Evolutionary conservation across 2,888 invertebrate genomes (phyloP), one percentile per base, ranked within the genome.

Genomic region (Ryuthela nishihirai): DNA sequence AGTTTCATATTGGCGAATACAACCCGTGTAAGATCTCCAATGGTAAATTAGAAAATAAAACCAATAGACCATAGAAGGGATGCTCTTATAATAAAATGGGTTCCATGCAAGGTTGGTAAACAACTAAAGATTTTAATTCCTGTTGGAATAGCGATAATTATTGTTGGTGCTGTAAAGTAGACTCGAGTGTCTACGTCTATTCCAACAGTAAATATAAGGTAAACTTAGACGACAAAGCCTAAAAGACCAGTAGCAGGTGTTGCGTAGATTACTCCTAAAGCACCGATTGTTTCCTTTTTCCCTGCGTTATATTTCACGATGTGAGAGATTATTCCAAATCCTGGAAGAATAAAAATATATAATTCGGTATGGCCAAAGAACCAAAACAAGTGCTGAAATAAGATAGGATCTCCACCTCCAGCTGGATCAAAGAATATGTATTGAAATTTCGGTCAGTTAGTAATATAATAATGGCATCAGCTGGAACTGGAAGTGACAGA

Each of bases 301-400:
- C 82, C 82, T 72, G 82, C 82, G 81, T 85, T 82, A 80, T 83
- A 82, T 0, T 79, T 80, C 74, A 87, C 82, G 78, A 86, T 83
- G 72, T 87, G 85, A 0, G 85, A 86, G 74, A 88, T 83, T 79
- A 88, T 81, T 0, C 87, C 87, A 79, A 88, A 88, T 75, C 84
- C 87, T 0, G 87, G 87, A 69, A 88, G 71, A 83, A 88, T 87
- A 78, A 88, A 76, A 85, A 88, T 87, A 76, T 88, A 88, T 64
- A 88, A 87, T 82, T 88, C 87, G 9, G 87, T 87, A 50, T 88
- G 87, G 0, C 87, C 88, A 81, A 88, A 88, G 77, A 88, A 88
- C 83, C 87, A 88, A 77, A 89, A 87, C 80, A 88, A 76, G 73
- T 89, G 87, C 82, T 88, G 86, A 47, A 84, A 88, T 67, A 88